Evolutionary conservation across 2,113 vertebrate genomes (phyloP), one percentile per base, ranked within the genome.

Genomic region (Pseudorhombus dupliciocellatus): DNA sequence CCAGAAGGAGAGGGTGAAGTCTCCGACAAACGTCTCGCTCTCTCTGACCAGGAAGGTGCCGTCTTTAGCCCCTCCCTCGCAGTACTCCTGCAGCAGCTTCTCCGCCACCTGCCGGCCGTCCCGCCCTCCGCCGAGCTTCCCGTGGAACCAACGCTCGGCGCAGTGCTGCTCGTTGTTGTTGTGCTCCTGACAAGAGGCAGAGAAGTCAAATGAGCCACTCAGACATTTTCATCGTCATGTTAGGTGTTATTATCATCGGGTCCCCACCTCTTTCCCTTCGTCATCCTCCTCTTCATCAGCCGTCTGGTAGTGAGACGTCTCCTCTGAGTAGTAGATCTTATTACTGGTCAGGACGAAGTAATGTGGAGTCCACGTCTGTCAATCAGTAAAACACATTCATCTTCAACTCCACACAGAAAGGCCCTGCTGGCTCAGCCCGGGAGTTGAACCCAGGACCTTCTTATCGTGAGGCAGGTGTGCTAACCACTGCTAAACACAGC

Each of bases 1-100:
- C 95, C 95, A 96, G 93, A 96, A 96, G 9, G 95, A 95, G 60
- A 96, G 93, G 21, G 95, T 96, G 92, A 95, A 96, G 86, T 96
- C 95, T 0, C 95, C 95, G 5, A 96, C 95, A 2, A 96, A 96
- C 24, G 95, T 96, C 93, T 96, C 95, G 0, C 95, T 96, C 90
- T 96, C 95, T 3, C 95, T 90, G 52, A 96, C 95, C 77, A 96
- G 90, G 85, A 96, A 96, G 71, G 95, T 96, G 73, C 94, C 95
- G 0, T 96, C 95, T 77, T 96, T 96, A 52, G 93, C 95, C 0
- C 95, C 95, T 0, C 93, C 95, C 88, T 96, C 95, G 69, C 95
- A 95, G 70, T 96, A 95, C 42, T 96, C 95, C 0, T 95, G 94
- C 75, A 96, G 93, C 60, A 96, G 92, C 88, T 95, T 95, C 92